phyloP scores from a whole-genome alignment of 1,140 invertebrate genomes.

The Babylonia areolata region DNA sequence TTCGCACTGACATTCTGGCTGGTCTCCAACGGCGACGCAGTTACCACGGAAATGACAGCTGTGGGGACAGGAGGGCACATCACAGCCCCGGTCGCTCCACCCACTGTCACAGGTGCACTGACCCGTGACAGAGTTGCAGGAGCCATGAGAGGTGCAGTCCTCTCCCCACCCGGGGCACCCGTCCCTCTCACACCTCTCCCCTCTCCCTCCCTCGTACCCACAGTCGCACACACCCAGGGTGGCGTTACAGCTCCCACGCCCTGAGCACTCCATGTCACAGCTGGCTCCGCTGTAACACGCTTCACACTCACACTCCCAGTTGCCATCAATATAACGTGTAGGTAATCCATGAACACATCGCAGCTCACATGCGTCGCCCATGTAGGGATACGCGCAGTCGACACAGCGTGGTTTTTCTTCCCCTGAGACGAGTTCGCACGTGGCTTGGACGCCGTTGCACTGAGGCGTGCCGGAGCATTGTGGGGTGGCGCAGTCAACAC shows the following conservation, averaged over 20 bases:
- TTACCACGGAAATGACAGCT: slow-evolving; percentile 55
- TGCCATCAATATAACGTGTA: slow-evolving; percentile 41
- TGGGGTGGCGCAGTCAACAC: slow-evolving; percentile 50
- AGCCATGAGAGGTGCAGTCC: slow-evolving; percentile 42
- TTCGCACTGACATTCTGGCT: slow-evolving; percentile 49
- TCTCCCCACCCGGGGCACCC: slow-evolving; percentile 49
- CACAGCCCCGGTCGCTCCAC: slow-evolving; percentile 55
- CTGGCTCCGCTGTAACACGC: slow-evolving; percentile 53
- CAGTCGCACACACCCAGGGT: slow-evolving; percentile 44
- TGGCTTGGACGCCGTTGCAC: slow-evolving; percentile 52
- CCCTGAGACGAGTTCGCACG: slow-evolving; percentile 25
- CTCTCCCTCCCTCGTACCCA: slow-evolving; percentile 42
- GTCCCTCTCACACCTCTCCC: slow-evolving; percentile 41
- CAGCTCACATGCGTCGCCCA: slow-evolving; percentile 58
- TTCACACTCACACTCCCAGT: slow-evolving; percentile 57
- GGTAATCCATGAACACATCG: slow-evolving; percentile 49
- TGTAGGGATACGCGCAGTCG: slow-evolving; percentile 51
- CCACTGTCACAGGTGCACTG: slow-evolving; percentile 57
- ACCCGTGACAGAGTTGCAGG: slow-evolving; percentile 47
- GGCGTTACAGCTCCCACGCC: slow-evolving; percentile 38
- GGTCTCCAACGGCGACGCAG: slow-evolving; percentile 37
- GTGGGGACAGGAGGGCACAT: slow-evolving; percentile 56
- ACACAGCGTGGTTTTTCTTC: slow-evolving; percentile 54
- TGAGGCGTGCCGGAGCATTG: slow-evolving; percentile 51
- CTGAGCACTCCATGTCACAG: slow-evolving; percentile 53